phyloP scores from a whole-genome alignment of 1,140 invertebrate species.

The Drosophila pallidifrons region DNA sequence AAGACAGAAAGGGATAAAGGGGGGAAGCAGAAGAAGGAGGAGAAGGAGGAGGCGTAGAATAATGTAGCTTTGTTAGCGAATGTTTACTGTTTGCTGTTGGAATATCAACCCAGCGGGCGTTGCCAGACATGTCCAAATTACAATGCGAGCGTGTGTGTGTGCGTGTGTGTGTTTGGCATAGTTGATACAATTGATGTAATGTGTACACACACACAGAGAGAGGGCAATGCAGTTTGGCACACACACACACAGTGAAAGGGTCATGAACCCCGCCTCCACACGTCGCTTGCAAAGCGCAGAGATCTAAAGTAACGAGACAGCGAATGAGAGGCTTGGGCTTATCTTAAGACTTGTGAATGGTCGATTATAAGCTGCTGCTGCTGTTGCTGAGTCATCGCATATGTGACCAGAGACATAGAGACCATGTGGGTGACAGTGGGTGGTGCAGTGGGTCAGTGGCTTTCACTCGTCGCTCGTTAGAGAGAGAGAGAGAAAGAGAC shows the following conservation, averaged over 20 bases:
- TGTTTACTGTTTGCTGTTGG: slow-evolving; percentile 16
- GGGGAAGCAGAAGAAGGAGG: not conserved
- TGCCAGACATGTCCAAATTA: slow-evolving; percentile 42
- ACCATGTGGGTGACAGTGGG: slow-evolving; percentile 4
- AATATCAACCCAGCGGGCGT: slow-evolving; percentile 33
- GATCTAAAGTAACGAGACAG: not conserved
- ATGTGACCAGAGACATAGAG: slow-evolving; percentile 15
- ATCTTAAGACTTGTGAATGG: slow-evolving; percentile 44
- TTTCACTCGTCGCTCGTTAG: slow-evolving; percentile 28
- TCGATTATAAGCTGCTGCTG: slow-evolving; percentile 43
- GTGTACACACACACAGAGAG: slow-evolving; percentile 16
- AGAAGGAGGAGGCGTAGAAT: not conserved
- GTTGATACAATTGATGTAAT: slow-evolving; percentile 47
- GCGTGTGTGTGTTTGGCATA: slow-evolving; percentile 20
- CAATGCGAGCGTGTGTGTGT: slow-evolving; percentile 20
- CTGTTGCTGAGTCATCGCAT: slow-evolving; percentile 38
- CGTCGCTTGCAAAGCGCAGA: not conserved
- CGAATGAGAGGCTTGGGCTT: slow-evolving; percentile 20
- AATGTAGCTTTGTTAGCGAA: not conserved
- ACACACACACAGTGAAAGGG: slow-evolving; percentile 30
- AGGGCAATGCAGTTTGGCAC: slow-evolving; percentile 11
- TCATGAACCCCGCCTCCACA: slow-evolving; percentile 18
- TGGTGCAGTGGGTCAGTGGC: slow-evolving; percentile 34
- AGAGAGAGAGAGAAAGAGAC: slow-evolving; percentile 7
- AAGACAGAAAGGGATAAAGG: not conserved